phyloP scores from a whole-genome alignment of 2,797 vertebrate species.

The Cygnus olor region DNA sequence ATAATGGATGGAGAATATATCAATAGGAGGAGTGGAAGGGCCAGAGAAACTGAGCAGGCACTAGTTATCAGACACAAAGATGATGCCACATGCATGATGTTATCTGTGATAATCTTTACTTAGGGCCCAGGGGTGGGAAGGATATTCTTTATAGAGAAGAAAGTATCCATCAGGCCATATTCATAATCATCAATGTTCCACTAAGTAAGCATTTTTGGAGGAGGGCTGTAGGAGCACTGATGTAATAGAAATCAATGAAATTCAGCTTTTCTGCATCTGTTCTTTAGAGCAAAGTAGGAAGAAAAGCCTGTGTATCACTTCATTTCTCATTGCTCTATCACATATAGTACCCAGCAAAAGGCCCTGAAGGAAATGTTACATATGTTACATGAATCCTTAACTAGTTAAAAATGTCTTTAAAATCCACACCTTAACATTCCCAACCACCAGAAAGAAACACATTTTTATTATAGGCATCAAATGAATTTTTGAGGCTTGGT shows the following conservation, averaged over 20 bases:
- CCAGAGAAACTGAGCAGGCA: constrained; percentile 39
- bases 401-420: not conserved
- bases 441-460: not conserved
- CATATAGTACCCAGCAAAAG: not conserved
- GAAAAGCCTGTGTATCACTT: constrained; percentile 8
- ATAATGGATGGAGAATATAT: constrained; percentile 59
- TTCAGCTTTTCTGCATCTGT: constrained; percentile 55
- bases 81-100: constrained; percentile 52
- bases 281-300: not conserved
- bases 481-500: not conserved
- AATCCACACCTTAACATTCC: not conserved
- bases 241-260: constrained; percentile 66
- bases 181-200: constrained; percentile 13
- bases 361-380: not conserved
- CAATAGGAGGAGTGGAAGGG: constrained; percentile 56
- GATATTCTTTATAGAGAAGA: constrained; percentile 4
- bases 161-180: constrained; percentile 41
- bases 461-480: not conserved
- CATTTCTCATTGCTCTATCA: not conserved
- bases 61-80: constrained; percentile 4
- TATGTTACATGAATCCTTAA: not conserved
- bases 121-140: constrained; percentile 54
- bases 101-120: constrained; percentile 47
- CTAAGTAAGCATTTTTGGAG: constrained; percentile 54
- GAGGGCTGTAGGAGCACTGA: constrained; percentile 28